Base-by-base conservation (phyloP, 2,888 invertebrate species). In the Callyntrura sp. region DNA sequence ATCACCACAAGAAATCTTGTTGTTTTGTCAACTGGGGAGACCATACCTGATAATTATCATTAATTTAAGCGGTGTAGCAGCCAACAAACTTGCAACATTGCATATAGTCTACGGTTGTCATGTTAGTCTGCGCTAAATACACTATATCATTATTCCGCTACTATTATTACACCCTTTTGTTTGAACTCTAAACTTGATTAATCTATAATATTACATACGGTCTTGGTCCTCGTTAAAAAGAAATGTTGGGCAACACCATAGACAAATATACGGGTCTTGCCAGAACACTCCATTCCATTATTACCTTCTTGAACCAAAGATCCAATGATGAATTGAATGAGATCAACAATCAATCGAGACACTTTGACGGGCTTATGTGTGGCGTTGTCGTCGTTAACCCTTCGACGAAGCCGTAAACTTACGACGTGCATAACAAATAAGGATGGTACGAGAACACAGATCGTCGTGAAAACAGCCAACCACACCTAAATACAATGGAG, bases 221-320 rank as follows among this genome's bases (percentile, higher is more conserved):
- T n/a, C n/a, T n/a, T n/a, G n/a, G n/a, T n/a, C n/a, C n/a, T n/a
- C n/a, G n/a, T n/a, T n/a, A n/a, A n/a, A n/a, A n/a, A n/a, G n/a
- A n/a, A n/a, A n/a, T n/a, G n/a, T n/a, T n/a, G n/a, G n/a, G n/a
- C n/a, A n/a, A n/a, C n/a, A n/a, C n/a, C n/a, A n/a, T n/a, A n/a
- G n/a, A n/a, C n/a, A n/a, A n/a, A n/a, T n/a, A n/a, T n/a, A n/a
- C n/a, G n/a, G n/a, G n/a, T n/a, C n/a, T n/a, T n/a, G n/a, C n/a
- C n/a, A n/a, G n/a, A n/a, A n/a, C n/a, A n/a, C n/a, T n/a, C n/a
- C n/a, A n/a, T n/a, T n/a, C n/a, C n/a, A n/a, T n/a, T n/a, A n/a
- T 76, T 88, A 92, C 93, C 90, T 91, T 93, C 92, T 90, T 93
- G 93, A 9, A 93, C 91, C 45, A 93, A 85, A 20, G 93, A 92